phyloP scores from a whole-genome alignment of 2,113 vertebrate genomes.

The Antechinus flavipes region DNA sequence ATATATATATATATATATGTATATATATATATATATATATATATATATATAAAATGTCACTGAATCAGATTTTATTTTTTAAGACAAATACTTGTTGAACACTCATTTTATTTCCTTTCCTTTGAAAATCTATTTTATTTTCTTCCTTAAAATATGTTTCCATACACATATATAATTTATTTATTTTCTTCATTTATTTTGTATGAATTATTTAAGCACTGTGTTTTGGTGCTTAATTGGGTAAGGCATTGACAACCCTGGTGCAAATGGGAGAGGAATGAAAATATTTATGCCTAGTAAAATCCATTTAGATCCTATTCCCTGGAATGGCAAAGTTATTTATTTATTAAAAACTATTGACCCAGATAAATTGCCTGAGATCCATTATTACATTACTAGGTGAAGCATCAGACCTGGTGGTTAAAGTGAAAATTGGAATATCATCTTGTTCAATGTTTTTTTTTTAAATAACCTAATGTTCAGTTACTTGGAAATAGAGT shows the following conservation, averaged over 20 bases:
- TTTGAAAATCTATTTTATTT: conserved; percentile 42
- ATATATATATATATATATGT: no score
- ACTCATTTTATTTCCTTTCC: conserved; percentile 33
- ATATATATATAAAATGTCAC: background rate
- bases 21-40: no score
- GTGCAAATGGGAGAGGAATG: conserved; percentile 50
- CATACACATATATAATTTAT: conserved; percentile 55
- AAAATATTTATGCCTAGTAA: conserved; percentile 64
- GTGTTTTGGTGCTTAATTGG: conserved; percentile 79
- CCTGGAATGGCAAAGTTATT: conserved; percentile 12
- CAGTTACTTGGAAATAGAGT: background rate
- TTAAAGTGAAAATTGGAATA: conserved; percentile 17
- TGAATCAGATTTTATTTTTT: background rate
- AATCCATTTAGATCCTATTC: conserved; percentile 66
- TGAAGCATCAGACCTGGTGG: background rate
- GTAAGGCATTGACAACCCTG: conserved; percentile 69
- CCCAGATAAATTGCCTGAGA: conserved; percentile 60
- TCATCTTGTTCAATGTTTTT: conserved; percentile 18
- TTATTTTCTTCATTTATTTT: conserved; percentile 78
- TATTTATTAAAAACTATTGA: conserved; percentile 76
- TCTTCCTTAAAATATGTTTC: conserved; percentile 69
- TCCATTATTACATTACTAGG: conserved; percentile 54
- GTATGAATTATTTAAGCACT: conserved; percentile 79
- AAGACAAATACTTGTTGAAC: conserved; percentile 23
- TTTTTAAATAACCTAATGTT: conserved; percentile 26